Conservation (phyloP, 2,113 vertebrate genomes). For the Prunella himalayana region DNA sequence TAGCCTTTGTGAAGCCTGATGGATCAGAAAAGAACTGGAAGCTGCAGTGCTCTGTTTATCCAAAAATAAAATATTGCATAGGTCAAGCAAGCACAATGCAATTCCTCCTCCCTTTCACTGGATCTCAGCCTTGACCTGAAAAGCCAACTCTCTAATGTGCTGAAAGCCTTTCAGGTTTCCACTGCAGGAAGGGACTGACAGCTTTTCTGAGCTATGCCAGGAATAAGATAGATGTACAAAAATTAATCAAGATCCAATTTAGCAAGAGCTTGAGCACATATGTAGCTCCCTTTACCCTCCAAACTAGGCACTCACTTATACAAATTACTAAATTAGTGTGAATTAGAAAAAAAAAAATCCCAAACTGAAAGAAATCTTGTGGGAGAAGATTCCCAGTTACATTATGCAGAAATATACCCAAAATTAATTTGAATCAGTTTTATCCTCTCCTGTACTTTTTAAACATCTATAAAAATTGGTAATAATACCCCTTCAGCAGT, state of each 20-base stretch:
- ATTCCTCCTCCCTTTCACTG: neutral
- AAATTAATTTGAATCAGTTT: neutral
- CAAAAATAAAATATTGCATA: constrained; percentile 57
- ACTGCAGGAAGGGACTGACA: neutral
- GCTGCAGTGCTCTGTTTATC: constrained; percentile 31
- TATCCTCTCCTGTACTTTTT: neutral
- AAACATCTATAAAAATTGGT: neutral
- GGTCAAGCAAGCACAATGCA: constrained; percentile 51
- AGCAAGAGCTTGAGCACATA: neutral
- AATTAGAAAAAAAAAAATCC: neutral
- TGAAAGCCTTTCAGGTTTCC: constrained; percentile 10
- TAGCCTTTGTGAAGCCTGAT: constrained; percentile 4
- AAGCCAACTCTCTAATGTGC: constrained; percentile 8
- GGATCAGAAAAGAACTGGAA: constrained; percentile 16
- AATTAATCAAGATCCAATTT: constrained; percentile 36
- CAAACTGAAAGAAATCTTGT: neutral
- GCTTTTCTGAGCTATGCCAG: neutral
- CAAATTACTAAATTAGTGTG: neutral
- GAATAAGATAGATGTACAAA: constrained; percentile 2
- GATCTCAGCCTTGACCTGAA: constrained; percentile 26
- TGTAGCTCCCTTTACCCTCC: neutral
- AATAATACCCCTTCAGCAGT: neutral
- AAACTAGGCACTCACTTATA: neutral
- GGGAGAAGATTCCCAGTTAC: neutral
- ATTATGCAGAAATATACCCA: neutral